These are phyloP conservation scores for Gallinago media DNA, from an alignment of 2,113 vertebrate species.

Conservation along the genomic window DNA sequence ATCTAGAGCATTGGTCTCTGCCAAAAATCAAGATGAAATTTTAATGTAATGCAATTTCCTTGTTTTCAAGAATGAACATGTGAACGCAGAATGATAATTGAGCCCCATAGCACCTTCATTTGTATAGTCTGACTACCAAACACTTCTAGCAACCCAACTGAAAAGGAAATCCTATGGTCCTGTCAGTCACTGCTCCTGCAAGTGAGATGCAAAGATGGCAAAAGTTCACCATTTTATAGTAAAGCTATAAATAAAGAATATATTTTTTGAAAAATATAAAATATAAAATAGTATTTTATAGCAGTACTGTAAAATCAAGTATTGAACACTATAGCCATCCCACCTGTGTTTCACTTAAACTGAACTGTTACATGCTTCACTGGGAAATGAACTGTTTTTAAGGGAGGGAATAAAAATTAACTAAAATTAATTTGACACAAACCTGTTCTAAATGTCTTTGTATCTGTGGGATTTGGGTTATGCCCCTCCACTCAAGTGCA, in stretches of 20 bases:
- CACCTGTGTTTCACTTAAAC: neutral
- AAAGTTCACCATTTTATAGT: neutral
- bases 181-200: neutral
- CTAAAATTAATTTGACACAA: neutral
- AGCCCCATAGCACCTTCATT: neutral
- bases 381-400: neutral
- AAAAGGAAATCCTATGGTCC: neutral
- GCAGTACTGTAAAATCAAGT: neutral
- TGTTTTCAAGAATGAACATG: slow-evolving; percentile 36
- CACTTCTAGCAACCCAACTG: neutral
- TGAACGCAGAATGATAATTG: neutral
- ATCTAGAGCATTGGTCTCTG: neutral
- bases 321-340: neutral
- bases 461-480: neutral
- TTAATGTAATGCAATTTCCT: slow-evolving; percentile 29
- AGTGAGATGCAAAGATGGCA: neutral
- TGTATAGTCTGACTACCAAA: neutral
- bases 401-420: neutral
- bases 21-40: slow-evolving; percentile 46
- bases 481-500: neutral
- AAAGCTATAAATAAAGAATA: neutral
- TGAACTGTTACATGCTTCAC: neutral
- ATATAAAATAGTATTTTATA: neutral
- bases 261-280: neutral
- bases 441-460: neutral